phyloP scores from a whole-genome alignment of 2,797 vertebrate genomes.

The Buceros bicornis region DNA sequence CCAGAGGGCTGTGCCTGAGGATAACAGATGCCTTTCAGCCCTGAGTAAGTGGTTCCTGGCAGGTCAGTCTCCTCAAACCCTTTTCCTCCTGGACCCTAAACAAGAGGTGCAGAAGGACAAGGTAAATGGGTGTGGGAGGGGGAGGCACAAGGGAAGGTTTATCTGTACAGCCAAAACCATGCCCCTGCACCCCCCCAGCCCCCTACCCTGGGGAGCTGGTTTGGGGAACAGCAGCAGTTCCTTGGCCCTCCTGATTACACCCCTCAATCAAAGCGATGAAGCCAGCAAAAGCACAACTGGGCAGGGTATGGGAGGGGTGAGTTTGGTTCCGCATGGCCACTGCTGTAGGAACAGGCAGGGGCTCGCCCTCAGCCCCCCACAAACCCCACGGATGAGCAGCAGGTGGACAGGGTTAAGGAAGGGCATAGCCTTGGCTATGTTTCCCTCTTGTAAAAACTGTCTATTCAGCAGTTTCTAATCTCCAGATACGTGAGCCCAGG shows the following conservation, averaged over 20 bases:
- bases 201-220: no score
- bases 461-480: neutral
- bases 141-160: neutral
- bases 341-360: neutral
- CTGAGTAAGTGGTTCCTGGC: neutral
- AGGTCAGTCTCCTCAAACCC: neutral
- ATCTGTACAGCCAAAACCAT: neutral
- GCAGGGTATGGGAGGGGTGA: neutral
- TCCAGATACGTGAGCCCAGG: neutral
- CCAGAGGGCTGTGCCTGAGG: neutral
- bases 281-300: neutral
- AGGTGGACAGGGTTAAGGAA: neutral
- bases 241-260: neutral
- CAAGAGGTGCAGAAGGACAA: rapidly evolving
- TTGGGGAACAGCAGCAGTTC: neutral
- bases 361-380: no score
- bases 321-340: neutral
- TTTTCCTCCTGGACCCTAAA: neutral
- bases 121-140: neutral
- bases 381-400: no score
- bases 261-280: neutral
- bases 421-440: neutral
- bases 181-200: no score
- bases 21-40: neutral
- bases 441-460: neutral